These are phyloP conservation scores for Sacculina carcini DNA, from an alignment of 2,888 invertebrate species.

Conservation along the genomic window DNA sequence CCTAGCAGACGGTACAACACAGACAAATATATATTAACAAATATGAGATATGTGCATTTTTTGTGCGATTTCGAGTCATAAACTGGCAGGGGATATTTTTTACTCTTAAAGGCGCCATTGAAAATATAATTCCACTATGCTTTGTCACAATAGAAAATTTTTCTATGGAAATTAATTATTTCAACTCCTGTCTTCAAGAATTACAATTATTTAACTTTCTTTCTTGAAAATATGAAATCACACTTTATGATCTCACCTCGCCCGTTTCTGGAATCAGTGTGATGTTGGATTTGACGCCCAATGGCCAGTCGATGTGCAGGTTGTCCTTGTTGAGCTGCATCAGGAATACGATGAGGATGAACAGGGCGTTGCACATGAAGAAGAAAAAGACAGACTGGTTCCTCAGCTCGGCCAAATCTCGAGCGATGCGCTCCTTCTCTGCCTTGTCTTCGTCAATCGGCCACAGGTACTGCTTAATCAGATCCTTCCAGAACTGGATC, in stretches of 20 bases:
- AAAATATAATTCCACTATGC: no score
- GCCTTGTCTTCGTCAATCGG: slow-evolving; percentile 79
- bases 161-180: no score
- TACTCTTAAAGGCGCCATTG: no score
- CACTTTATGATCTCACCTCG: slow-evolving; percentile 9
- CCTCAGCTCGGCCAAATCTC: slow-evolving; percentile 21
- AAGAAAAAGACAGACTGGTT: slow-evolving; percentile 24
- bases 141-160: no score
- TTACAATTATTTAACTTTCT: no score
- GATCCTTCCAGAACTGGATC: slow-evolving; percentile 71
- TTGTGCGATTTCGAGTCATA: no score
- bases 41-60: no score
- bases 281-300: slow-evolving; percentile 17
- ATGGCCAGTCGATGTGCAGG: slow-evolving; percentile 31
- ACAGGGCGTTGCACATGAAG: slow-evolving; percentile 29
- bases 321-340: slow-evolving; percentile 26
- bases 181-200: no score
- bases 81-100: no score
- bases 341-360: slow-evolving; percentile 27
- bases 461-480: slow-evolving; percentile 75
- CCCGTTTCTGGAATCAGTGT: slow-evolving; percentile 14
- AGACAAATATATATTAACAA: no score
- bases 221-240: no score
- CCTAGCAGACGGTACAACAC: no score
- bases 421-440: slow-evolving; percentile 35